Conservation (phyloP, 2,113 vertebrate genomes). For the Neodontobutis hainanensis region DNA sequence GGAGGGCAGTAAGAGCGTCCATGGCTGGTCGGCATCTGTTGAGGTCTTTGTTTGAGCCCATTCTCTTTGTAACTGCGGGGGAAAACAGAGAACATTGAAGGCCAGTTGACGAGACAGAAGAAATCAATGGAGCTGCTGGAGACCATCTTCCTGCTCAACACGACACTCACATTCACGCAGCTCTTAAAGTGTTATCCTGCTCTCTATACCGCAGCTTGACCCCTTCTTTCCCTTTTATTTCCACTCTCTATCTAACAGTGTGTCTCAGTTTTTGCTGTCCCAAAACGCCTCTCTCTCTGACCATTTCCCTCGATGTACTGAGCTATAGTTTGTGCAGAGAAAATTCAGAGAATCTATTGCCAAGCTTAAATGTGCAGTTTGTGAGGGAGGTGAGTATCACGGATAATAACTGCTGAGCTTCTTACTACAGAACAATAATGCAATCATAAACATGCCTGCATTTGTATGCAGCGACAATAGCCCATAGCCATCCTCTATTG, state of each 20-base stretch:
- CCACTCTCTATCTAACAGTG: constrained; percentile 16
- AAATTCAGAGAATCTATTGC: not conserved
- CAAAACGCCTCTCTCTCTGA: not conserved
- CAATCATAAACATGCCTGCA: constrained; percentile 22
- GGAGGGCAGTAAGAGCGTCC: constrained; percentile 42
- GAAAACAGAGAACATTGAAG: constrained; percentile 30
- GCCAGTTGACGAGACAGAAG: constrained; percentile 42
- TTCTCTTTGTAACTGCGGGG: constrained; percentile 49
- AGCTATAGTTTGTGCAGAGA: not conserved
- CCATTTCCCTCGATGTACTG: not conserved
- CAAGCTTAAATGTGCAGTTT: constrained; percentile 38
- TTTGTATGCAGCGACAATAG: constrained; percentile 33
- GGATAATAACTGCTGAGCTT: constrained; percentile 41
- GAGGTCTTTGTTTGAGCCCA: constrained; percentile 69
- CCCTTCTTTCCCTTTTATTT: constrained; percentile 45
- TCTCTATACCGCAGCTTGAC: constrained; percentile 65
- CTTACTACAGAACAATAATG: constrained; percentile 28
- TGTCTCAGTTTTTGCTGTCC: constrained; percentile 4
- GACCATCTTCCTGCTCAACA: constrained; percentile 61
- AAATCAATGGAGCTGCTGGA: constrained; percentile 75
- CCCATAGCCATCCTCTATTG: constrained; percentile 62
- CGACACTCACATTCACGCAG: constrained; percentile 40
- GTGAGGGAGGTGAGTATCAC: constrained; percentile 40
- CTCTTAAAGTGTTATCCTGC: constrained; percentile 45
- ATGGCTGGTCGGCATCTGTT: constrained; percentile 49